Evolutionary conservation across 2,797 vertebrate genomes (phyloP), one percentile per base, ranked within the genome.

Genomic region (Acanthurus tractus): DNA sequence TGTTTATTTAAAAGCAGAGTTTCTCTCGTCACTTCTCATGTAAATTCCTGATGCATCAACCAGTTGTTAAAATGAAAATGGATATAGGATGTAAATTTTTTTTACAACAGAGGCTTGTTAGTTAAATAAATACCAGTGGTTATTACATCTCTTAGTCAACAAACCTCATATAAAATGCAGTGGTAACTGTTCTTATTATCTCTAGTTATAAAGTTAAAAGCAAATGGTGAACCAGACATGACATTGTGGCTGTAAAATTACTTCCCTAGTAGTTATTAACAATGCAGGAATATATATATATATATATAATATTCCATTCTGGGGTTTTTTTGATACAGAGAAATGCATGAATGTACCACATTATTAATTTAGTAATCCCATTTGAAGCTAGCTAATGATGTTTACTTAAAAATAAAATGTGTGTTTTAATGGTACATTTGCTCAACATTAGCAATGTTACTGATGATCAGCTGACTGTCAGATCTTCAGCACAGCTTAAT

Each of bases 71-170:
- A 34, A 34, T 34, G 6, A 59, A 77, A 70, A 38, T 58, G 20
- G 72, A 74, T 65, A 64, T 29, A 81, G 71, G 65, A 86, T 65
- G 50, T 38, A n/a, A n/a, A n/a, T 42, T 63, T 46, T 84, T 74
- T 82, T 68, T 57, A 15, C 29, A 13, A 54, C 17, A 23, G 42
- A 49, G 34, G 22, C 49, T 63, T 75, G 66, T 63, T 74, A 78
- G 54, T 83, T 78, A 74, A 80, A 86, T 78, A 85, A 81, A 86
- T 77, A 54, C 8, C 25, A 72, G 62, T 48, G 63, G 73, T 80
- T 76, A 68, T 82, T 72, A 77, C 9, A 23, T 70, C 57, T 65
- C 63, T 67, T 54, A 40, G 48, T 75, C 69, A 70, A 63, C 69
- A 46, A 55, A 70, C 59, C 67, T 59, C 71, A 52, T 70, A 54